Percentiles rank a stretch among this genome's conserved stretches.
Conservation (phyloP, 1,140 invertebrate genomes). For the Drosophila cardini region DNA sequence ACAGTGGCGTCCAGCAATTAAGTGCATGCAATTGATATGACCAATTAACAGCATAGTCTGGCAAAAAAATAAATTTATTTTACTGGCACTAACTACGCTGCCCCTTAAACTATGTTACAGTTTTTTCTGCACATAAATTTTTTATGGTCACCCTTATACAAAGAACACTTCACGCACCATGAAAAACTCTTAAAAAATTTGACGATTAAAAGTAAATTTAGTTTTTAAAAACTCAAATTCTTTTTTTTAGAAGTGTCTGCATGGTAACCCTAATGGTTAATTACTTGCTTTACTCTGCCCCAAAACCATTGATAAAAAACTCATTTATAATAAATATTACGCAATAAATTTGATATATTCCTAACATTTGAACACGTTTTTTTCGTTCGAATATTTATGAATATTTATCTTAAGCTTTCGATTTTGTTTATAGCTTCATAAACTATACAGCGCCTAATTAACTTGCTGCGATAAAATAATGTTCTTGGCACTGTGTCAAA, state of each 20-base stretch:
- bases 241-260: no score
- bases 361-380: neutral
- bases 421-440: conserved; percentile 22
- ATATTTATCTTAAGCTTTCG: conserved; percentile 18
- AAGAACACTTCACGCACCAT: no score
- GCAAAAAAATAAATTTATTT: no score
- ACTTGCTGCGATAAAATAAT: conserved; percentile 33
- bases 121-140: no score
- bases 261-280: neutral
- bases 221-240: no score
- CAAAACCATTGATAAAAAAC: neutral
- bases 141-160: no score
- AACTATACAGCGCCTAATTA: conserved; percentile 16
- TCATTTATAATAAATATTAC: neutral
- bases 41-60: neutral
- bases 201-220: neutral
- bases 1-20: conserved; percentile 39
- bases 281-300: no score
- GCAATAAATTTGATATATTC: conserved; percentile 6
- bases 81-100: no score
- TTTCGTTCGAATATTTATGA: neutral
- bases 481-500: conserved; percentile 33
- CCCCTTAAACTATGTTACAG: no score
- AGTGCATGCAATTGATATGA: conserved; percentile 5
- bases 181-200: neutral